phyloP scores from a whole-genome alignment of 2,888 invertebrate genomes.

The Oasisia sp. region DNA sequence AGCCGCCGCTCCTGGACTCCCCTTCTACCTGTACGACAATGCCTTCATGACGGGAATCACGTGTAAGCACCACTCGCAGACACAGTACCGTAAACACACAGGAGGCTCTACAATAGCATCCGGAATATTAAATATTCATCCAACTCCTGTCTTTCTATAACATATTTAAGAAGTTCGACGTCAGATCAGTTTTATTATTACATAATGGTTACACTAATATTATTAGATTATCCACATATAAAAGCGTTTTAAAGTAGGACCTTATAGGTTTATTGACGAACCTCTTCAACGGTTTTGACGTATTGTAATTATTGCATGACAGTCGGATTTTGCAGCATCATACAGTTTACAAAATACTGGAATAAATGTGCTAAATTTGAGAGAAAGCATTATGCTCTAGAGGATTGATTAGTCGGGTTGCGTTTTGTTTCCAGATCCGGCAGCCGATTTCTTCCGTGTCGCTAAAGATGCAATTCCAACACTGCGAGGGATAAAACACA shows the following conservation, averaged over 20 bases:
- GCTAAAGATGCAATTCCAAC: slow-evolving; percentile 75
- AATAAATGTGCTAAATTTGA: no score
- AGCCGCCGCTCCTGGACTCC: slow-evolving; percentile 78
- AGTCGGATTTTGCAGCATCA: not conserved
- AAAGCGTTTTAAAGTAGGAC: not conserved
- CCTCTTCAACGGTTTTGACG: not conserved
- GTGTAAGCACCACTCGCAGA: slow-evolving; percentile 30
- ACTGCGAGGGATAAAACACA: slow-evolving; percentile 85
- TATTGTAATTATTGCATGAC: not conserved
- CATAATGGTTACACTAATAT: no score
- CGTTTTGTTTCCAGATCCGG: slow-evolving; percentile 24
- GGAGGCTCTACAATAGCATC: not conserved
- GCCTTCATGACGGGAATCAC: slow-evolving; percentile 74
- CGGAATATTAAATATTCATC: not conserved
- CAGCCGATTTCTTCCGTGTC: slow-evolving; percentile 55
- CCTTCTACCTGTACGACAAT: slow-evolving; percentile 86
- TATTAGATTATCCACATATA: no score
- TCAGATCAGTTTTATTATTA: no score
- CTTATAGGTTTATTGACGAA: not conserved
- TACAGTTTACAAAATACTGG: no score
- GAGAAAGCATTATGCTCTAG: not conserved
- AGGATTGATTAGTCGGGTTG: not conserved
- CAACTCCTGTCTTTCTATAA: not conserved
- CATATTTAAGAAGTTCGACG: no score
- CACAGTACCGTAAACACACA: not conserved